phyloP scores from a whole-genome alignment of 2,797 vertebrate species.

The Catharus ustulatus region DNA sequence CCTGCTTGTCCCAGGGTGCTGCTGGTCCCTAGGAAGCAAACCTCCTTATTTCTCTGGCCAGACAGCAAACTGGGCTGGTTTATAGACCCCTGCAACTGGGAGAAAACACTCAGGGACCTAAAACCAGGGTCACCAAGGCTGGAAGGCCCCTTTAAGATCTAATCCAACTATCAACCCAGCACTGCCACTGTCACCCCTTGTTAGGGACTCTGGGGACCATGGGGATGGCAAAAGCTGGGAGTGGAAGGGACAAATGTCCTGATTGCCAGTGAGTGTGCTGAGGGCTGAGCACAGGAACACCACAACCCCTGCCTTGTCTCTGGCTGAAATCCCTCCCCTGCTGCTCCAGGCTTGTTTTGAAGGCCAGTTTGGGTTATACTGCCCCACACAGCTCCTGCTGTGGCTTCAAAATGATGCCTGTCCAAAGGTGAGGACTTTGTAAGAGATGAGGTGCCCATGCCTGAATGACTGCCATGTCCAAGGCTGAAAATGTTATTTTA shows the following conservation, averaged over 20 bases:
- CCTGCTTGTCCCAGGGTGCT: background rate
- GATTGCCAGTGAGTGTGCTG: background rate
- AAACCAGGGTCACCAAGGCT: background rate
- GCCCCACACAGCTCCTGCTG: background rate
- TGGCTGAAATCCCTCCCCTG: background rate
- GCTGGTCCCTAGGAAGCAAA: background rate
- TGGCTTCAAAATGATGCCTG: background rate
- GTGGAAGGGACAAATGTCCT: background rate
- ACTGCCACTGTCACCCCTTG: background rate
- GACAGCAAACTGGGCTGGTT: accelerated
- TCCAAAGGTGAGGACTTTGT: background rate
- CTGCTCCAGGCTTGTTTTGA: background rate
- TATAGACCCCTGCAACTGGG: background rate
- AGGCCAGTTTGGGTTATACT: background rate
- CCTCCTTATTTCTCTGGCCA: background rate
- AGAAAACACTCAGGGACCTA: background rate
- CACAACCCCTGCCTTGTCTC: background rate
- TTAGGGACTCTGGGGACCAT: background rate
- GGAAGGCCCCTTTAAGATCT: background rate
- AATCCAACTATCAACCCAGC: background rate
- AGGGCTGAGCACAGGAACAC: background rate
- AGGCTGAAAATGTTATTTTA: background rate
- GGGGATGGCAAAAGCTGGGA: background rate
- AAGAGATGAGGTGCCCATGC: background rate
- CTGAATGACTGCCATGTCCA: accelerated